Conservation (phyloP, 2,888 invertebrate species). For the Dynastes grantii region DNA sequence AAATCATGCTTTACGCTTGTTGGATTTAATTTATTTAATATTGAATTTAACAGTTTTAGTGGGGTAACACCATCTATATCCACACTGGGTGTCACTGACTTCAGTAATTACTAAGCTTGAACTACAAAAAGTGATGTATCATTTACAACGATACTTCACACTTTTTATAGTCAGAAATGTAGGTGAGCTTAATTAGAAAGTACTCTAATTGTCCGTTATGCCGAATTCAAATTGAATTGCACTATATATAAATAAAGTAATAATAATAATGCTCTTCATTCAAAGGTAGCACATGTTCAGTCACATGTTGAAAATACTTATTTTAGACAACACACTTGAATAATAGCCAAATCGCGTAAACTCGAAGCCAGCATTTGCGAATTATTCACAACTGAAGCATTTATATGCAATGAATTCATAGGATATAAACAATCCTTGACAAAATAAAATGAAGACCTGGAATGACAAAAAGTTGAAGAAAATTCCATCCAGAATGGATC, state of each 20-base stretch:
- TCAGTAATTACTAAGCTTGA: too few species aligned
- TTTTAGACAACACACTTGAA: conserved; percentile 14
- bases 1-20: too few species aligned
- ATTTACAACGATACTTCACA: too few species aligned
- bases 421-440: not conserved
- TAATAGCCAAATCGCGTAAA: conserved; percentile 1
- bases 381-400: not conserved
- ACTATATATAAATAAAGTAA: not conserved
- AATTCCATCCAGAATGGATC: not conserved
- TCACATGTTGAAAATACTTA: not conserved
- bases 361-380: not conserved
- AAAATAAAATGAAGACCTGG: not conserved
- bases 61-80: too few species aligned
- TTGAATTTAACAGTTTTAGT: too few species aligned
- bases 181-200: too few species aligned
- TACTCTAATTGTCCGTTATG: not conserved
- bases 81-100: too few species aligned
- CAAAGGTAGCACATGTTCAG: not conserved
- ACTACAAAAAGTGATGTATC: too few species aligned
- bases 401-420: not conserved
- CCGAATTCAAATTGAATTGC: conserved; percentile 3
- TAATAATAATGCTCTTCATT: not conserved
- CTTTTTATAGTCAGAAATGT: too few species aligned
- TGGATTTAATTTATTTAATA: too few species aligned
- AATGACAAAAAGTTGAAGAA: not conserved